Percentiles rank a stretch among this genome's conserved stretches.
phyloP scores from a whole-genome alignment of 1,140 invertebrate species.

The Musca vetustissima region DNA sequence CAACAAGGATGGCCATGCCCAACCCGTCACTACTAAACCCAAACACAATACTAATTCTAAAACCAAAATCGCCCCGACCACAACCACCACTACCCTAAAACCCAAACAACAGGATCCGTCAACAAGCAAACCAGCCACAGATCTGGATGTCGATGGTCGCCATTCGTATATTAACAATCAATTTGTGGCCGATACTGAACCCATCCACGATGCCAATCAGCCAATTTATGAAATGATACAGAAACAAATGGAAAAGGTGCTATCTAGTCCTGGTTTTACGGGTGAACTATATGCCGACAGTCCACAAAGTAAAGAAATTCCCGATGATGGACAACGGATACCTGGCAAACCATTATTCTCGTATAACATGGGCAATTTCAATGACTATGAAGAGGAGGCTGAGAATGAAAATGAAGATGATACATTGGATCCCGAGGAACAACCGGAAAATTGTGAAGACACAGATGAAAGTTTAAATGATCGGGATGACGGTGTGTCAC shows the following conservation, averaged over 20 bases:
- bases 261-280: neutral
- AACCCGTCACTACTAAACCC: too few relatives aligned
- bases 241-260: conserved; percentile 44
- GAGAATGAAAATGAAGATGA: conserved; percentile 32
- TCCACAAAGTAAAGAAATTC: conserved; percentile 2
- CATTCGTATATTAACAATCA: conserved; percentile 51
- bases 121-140: neutral
- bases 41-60: too few relatives aligned
- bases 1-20: too few relatives aligned
- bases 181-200: conserved; percentile 41
- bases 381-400: conserved; percentile 40
- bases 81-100: neutral
- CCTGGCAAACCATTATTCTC: conserved; percentile 38
- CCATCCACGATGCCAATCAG: conserved; percentile 38
- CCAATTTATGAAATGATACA: conserved; percentile 49
- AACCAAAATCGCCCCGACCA: too few relatives aligned
- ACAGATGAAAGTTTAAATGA: conserved; percentile 36
- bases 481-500: conserved; percentile 17
- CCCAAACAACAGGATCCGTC: too few relatives aligned
- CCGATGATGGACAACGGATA: conserved; percentile 23
- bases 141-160: conserved; percentile 43
- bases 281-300: neutral
- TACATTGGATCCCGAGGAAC: conserved; percentile 7
- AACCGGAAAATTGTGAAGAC: conserved; percentile 3
- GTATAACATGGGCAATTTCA: conserved; percentile 32